Conservation (phyloP, 1,140 invertebrate genomes). For the Drosophila pachea region DNA sequence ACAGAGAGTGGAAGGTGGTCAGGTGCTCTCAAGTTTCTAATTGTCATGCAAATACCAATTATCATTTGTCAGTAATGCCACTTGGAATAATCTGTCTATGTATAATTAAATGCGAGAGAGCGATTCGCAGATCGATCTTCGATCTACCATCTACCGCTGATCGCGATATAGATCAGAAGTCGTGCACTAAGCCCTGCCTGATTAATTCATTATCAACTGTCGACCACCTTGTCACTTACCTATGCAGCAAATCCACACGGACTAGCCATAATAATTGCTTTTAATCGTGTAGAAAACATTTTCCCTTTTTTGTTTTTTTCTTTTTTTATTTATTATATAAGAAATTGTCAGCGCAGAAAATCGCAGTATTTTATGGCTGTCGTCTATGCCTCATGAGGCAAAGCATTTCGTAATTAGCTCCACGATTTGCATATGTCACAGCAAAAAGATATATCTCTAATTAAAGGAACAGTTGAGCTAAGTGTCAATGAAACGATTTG, state of each 20-base stretch:
- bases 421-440: constrained; percentile 69
- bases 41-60: constrained; percentile 74
- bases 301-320: neutral
- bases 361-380: constrained; percentile 54
- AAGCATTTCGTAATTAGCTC: constrained; percentile 61
- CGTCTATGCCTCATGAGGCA: constrained; percentile 24
- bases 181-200: constrained; percentile 26
- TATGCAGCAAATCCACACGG: constrained; percentile 9
- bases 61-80: constrained; percentile 71
- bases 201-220: constrained; percentile 74
- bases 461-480: constrained; percentile 18
- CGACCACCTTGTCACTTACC: constrained; percentile 66
- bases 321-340: constrained; percentile 11
- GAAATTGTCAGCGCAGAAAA: constrained; percentile 43
- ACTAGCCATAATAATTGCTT: constrained; percentile 6
- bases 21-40: constrained; percentile 48
- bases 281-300: constrained; percentile 66
- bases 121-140: constrained; percentile 42
- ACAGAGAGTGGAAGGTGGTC: neutral
- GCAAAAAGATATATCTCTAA: constrained; percentile 41
- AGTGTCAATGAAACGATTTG: neutral
- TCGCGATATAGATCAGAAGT: constrained; percentile 17
- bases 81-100: constrained; percentile 49
- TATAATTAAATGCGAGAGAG: constrained; percentile 64
- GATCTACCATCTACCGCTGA: constrained; percentile 28